Percentiles rank a stretch among this genome's conserved stretches.
Evolutionary conservation across 1,140 invertebrate genomes (phyloP).

Genomic region (Caenorhabditis elegans): WBcel235 BX284606.5:5692001-5692500

Average conservation of each 20-base stretch:
- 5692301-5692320: too few relatives aligned
- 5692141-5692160: neutral
- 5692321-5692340: too few relatives aligned
- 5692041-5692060: too few relatives aligned
- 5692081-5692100: too few relatives aligned
- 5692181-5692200: neutral
- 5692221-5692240: neutral
- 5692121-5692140: neutral
- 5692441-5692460: neutral
- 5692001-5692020: too few relatives aligned
- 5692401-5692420: neutral
- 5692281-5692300: constrained; percentile 3
- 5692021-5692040: too few relatives aligned
- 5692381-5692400: neutral
- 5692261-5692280: constrained; percentile 19
- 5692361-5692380: neutral
- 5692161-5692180: neutral
- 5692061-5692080: too few relatives aligned
- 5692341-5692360: neutral
- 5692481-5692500: too few relatives aligned
- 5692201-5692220: neutral
- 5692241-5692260: neutral
- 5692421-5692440: neutral
- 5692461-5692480: too few relatives aligned
- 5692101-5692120: too few relatives aligned